Evolutionary conservation across 1,140 invertebrate genomes (phyloP), one percentile per base, ranked within the genome.

Genomic region (Leptinotarsa lineolata): DNA sequence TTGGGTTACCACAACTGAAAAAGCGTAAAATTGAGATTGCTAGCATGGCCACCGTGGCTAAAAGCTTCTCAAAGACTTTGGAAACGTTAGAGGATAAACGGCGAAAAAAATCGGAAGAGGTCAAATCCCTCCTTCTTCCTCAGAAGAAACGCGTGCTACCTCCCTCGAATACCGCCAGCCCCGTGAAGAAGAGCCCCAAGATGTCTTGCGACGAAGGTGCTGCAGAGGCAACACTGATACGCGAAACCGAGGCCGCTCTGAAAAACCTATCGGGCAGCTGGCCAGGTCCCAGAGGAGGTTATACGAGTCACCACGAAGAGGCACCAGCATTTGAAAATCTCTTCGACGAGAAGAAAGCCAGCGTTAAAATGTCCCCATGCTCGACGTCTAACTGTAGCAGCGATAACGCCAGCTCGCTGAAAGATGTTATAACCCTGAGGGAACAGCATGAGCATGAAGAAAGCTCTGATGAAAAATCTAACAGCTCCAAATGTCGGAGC

Each of bases 211-310:
- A 82, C 54, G 88, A 89, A 74, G 84, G 84, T 1, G 88, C 85
- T 74, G 93, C 94, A 76, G 92, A 95, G 76, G 92, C 94, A 82
- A 92, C 90, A 2, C 85, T 94, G 8, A 94, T 96, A 70, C 86
- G 92, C 61, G 94, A 96, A 84, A 95, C 94, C 1, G 94, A 96
- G 82, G 93, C 92, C 3, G 93, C 93, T 0, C 83, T 96, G 48
- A 93, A 93, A 80, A 94, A 91, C 79, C 84, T 96, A 0, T 94
- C 93, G 0, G 93, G 93, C 4, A 93, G 90, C 80, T 94, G 93
- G 92, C 88, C 90, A 1, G 91, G 90, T 3, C 88, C 91, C 1
- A 84, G 90, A 20, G 87, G 88, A 15, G 89, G 88, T 18, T 92
- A 92, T 75, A 88, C 88, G 24, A 84, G 88, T 48, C 88, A 89